Base-by-base conservation (phyloP, 1,140 invertebrate genomes). In the Chelonus insularis region DNA sequence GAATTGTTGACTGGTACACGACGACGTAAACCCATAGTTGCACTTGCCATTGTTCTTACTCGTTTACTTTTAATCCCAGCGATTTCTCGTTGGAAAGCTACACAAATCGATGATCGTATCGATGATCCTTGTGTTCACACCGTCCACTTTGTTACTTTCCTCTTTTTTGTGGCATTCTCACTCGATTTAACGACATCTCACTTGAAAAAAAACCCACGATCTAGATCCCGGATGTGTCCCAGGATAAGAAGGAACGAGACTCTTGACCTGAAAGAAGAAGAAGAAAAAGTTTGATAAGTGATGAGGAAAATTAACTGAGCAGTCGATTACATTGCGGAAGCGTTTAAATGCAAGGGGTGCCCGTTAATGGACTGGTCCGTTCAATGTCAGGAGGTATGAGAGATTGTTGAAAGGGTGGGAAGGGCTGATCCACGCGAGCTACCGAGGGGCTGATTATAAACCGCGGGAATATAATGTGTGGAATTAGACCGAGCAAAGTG, bases 1-100 rank as follows among this genome's bases (percentile, higher is more conserved):
- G 72, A 67, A 63, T 61, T 76, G 66, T 76, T 79, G 61, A 75
- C 75, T 62, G 72, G 73, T 41, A 79, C 77, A 62, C 80, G 78
- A 54, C 80, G 77, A 25, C 80, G 78, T 14, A 82, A 67, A 43
- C 80, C 80, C 79, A 79, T 81, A 50, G 77, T 80, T 36, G 74
- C 78, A 16, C 74, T 78, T 9, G 79, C 77, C 80, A 81, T 81
- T 67, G 25, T 62, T 48, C 54, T 11, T 37, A 45, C 16, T 14
- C 16, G 6, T 57, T 32, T 52, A 29, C 18, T 14, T 41, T 14
- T 25, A 37, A 60, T 16, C 32, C 9, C 50, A 18, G n/a, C 57
- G 14, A 59, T 23, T 54, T 25, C 12, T 1, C 23, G 21, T 32
- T 47, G 23, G n/a, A n/a, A 39, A 39, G 36, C n/a, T 11, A 39